These are phyloP conservation scores for Ceratotherium simum DNA, from an alignment of 2,113 vertebrate species.

Conservation along the genomic window DNA sequence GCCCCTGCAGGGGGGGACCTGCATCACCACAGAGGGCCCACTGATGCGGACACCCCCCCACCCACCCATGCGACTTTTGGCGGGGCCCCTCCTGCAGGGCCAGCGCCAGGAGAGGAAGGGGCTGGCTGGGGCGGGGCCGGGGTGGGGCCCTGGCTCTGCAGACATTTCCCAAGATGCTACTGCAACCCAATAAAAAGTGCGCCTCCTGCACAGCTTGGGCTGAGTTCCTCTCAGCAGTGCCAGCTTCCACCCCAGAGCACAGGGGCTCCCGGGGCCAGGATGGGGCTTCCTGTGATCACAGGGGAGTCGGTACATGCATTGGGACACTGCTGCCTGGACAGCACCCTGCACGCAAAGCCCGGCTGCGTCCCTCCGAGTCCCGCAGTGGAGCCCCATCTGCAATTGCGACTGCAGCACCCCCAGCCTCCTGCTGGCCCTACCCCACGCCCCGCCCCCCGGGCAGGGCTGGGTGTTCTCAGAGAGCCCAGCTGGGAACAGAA, in stretches of 20 bases:
- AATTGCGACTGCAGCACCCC: no score
- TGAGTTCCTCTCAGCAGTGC: neutral
- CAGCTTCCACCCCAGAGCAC: neutral
- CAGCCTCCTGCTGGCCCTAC: neutral
- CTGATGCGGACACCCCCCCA: neutral
- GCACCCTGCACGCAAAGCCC: neutral
- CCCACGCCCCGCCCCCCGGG: no score
- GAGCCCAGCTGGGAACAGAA: neutral
- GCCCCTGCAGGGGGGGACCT: neutral
- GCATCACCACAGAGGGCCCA: neutral
- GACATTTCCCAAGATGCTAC: no score
- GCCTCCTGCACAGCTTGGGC: neutral
- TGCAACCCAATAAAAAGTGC: neutral
- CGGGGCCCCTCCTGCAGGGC: neutral
- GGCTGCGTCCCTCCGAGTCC: neutral
- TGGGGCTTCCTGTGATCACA: neutral
- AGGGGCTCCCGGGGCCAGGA: neutral
- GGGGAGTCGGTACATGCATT: no score
- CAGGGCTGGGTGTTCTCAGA: neutral
- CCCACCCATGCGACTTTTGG: neutral
- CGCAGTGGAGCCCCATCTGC: no score
- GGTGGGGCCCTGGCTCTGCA: neutral
- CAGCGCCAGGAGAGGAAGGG: no score
- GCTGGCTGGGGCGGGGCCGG: accelerated
- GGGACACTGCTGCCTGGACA: no score